Evolutionary conservation across 2,888 invertebrate genomes (phyloP).

Genomic region (Xestia xanthographa): DNA sequence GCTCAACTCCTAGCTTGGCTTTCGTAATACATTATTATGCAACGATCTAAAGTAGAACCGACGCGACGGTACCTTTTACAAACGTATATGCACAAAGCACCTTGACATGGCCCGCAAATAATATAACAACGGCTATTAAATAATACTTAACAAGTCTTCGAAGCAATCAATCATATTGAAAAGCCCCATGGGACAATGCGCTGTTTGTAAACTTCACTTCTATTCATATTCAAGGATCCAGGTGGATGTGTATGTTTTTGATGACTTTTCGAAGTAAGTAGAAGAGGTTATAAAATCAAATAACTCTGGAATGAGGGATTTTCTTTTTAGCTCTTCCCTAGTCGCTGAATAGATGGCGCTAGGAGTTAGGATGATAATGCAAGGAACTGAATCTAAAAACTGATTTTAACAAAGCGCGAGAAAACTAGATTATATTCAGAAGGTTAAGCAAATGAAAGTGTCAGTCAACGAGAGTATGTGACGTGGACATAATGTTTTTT

Average conservation of each 20-base stretch:
- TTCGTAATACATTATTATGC: neutral
- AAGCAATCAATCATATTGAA: conserved; percentile 36
- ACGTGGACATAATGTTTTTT: no score
- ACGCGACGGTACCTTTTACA: conserved; percentile 15
- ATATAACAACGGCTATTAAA: conserved; percentile 51
- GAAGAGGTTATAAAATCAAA: no score
- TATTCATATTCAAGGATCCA: neutral
- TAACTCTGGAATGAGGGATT: no score
- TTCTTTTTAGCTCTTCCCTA: no score
- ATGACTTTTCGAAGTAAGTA: no score
- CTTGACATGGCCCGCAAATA: conserved; percentile 54
- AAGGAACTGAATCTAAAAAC: no score
- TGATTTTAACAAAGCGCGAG: no score
- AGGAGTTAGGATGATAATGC: no score
- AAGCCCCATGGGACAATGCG: neutral
- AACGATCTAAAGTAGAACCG: neutral
- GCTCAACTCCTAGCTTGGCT: neutral
- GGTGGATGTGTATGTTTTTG: neutral
- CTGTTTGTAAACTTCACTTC: conserved; percentile 1
- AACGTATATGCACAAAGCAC: conserved; percentile 6
- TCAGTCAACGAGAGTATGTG: no score
- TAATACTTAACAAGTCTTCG: conserved; percentile 36
- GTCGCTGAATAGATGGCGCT: no score
- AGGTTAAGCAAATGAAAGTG: no score
- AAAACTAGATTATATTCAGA: no score